Evolutionary conservation across 2,113 vertebrate species (phyloP), one percentile per base, ranked within the genome.

Genomic region (Scophthalmus maximus): DNA sequence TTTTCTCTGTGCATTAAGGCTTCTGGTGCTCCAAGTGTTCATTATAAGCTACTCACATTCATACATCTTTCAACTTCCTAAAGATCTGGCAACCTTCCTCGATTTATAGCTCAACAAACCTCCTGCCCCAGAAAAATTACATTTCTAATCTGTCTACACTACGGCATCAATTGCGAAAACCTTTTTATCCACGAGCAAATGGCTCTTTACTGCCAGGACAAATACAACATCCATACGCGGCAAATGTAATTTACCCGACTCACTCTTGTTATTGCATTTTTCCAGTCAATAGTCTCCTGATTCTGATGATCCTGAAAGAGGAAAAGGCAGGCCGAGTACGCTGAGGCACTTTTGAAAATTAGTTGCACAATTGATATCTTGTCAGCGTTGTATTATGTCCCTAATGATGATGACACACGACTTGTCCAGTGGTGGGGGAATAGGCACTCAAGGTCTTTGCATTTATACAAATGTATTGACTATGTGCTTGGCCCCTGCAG

Each of bases 301-400:
- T 78, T 72, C 68, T 11, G 34, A 58, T 38, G 46, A 72, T 58
- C 78, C 12, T 42, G 14, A 53, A 47, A 47, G 46, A n/a, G 34
- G 27, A 66, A 59, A 73, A 57, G 11, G 18, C 30, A 32, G 49
- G 1, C 42, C 6, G 15, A 74, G 52, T 20, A 68, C 1, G 12
- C 61, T 18, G 49, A 68, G 76, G 71, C 82, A 76, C 83, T 87
- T 88, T 67, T 87, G 66, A 88, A 82, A 87, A 89, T 86, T 86
- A 88, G 78, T 61, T 49, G 67, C 58, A 69, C 55, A 78, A 88
- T 80, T 76, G 82, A 88, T 73, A 74, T 88, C 70, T 79, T 88
- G 80, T 88, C 82, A 88, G 70, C 58, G 22, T 65, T 62, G 22
- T 57, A 59, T 81, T 74, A 65, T 50, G 73, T 42, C 56, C 15